These are phyloP conservation scores for Anguilla obscura DNA, from an alignment of 2,797 vertebrate species.

Conservation along the genomic window DNA sequence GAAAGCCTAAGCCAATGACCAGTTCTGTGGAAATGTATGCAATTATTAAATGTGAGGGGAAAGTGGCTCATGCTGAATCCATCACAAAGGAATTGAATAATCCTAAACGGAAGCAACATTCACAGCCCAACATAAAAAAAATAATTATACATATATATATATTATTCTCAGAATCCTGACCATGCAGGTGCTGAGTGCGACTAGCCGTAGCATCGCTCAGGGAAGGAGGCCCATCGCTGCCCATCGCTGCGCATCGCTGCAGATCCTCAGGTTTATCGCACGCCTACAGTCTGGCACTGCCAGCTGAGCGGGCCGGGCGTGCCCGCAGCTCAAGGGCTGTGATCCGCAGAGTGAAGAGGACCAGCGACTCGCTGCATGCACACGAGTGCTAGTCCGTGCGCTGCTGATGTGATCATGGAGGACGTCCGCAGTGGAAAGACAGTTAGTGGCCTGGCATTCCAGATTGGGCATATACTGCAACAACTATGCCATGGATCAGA, in stretches of 20 bases:
- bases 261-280: not conserved
- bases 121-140: not conserved
- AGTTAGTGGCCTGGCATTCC: not conserved
- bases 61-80: not conserved
- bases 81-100: not conserved
- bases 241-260: not conserved
- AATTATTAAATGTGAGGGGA: not conserved
- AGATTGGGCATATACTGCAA: not conserved
- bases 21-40: not conserved
- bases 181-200: not conserved
- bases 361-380: not conserved
- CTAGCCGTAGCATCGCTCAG: not conserved
- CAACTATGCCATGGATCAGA: not conserved
- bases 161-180: not conserved
- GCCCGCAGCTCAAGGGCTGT: not conserved
- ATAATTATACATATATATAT: not conserved
- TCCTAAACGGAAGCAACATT: not conserved
- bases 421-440: not conserved
- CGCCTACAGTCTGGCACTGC: not conserved
- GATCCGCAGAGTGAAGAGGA: too few species aligned
- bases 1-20: not conserved
- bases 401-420: not conserved
- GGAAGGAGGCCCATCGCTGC: not conserved
- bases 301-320: not conserved
- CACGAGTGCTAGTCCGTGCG: not conserved